A percentile compares a stretch with the other conserved stretches of the same genome.
phyloP scores from a whole-genome alignment of 2,888 invertebrate species.

The Diabrotica balteata region DNA sequence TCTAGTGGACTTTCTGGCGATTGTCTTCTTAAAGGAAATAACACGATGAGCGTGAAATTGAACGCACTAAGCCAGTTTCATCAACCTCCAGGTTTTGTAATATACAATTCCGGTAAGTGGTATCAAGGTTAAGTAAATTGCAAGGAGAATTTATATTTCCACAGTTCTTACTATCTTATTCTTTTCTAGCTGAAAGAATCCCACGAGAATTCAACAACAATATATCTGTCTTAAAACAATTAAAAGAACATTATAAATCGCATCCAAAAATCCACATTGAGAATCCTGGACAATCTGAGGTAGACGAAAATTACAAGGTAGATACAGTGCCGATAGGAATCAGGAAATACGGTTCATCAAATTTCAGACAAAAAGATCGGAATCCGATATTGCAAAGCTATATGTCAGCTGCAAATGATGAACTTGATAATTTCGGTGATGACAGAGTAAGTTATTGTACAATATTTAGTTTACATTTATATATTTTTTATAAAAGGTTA shows the following conservation, averaged over 20 bases:
- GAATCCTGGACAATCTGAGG: conserved; percentile 45
- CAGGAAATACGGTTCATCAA: conserved; percentile 51
- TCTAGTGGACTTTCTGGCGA: conserved; percentile 37
- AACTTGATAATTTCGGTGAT: conserved; percentile 24
- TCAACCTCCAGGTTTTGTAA: conserved; percentile 73
- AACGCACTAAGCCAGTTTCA: conserved; percentile 72
- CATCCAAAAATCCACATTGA: conserved; percentile 49
- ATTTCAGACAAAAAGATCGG: conserved; percentile 56
- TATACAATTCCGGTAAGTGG: conserved; percentile 73
- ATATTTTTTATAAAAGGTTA: no score
- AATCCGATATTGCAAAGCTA: conserved; percentile 51
- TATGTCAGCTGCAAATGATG: conserved; percentile 28
- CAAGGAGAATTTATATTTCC: no score
- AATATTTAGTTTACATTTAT: no score
- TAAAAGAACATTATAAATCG: conserved; percentile 51
- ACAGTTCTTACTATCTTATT: background rate
- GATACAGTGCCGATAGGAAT: conserved; percentile 44
- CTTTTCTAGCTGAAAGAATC: conserved; percentile 46
- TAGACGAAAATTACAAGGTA: conserved; percentile 46
- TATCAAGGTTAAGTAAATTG: no score
- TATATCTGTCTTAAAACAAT: conserved; percentile 49
- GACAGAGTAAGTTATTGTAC: conserved; percentile 27
- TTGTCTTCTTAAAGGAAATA: conserved; percentile 67
- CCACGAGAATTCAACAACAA: conserved; percentile 51
- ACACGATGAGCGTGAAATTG: conserved; percentile 70